These are phyloP conservation scores for Takifugu rubripes DNA, from an alignment of 2,797 vertebrate genomes.

Conservation along the genomic window DNA sequence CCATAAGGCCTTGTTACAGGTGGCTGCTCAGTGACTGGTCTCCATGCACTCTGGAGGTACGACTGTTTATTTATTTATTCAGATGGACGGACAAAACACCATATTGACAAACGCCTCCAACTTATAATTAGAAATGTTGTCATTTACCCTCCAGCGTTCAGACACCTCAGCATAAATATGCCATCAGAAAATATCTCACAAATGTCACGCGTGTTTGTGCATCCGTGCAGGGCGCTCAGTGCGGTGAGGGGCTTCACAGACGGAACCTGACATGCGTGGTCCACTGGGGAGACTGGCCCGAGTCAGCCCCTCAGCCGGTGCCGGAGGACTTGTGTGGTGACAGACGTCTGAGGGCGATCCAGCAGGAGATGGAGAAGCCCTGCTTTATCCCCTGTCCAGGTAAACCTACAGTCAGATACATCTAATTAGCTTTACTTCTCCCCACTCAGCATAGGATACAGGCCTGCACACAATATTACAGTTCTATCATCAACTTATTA, in stretches of 20 bases:
- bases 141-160: no score
- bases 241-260: constrained; percentile 86
- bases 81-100: background rate
- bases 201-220: background rate
- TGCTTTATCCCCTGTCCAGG: constrained; percentile 92
- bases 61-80: constrained; percentile 13
- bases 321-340: constrained; percentile 79
- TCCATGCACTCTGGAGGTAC: constrained; percentile 85
- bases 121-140: no score
- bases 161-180: no score
- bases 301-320: constrained; percentile 59
- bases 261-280: constrained; percentile 84
- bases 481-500: background rate
- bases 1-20: constrained; percentile 86
- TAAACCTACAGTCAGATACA: constrained; percentile 41
- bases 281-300: constrained; percentile 75
- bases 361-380: constrained; percentile 75
- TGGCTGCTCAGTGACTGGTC: constrained; percentile 91
- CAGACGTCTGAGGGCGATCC: constrained; percentile 62
- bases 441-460: no score
- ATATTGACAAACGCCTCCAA: background rate
- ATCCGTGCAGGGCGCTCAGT: constrained; percentile 83
- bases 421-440: background rate
- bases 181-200: no score
- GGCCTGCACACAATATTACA: background rate